Percentiles rank a stretch among this genome's conserved stretches.
phyloP scores from a whole-genome alignment of 2,888 invertebrate genomes.

The Conchocele bisecta region DNA sequence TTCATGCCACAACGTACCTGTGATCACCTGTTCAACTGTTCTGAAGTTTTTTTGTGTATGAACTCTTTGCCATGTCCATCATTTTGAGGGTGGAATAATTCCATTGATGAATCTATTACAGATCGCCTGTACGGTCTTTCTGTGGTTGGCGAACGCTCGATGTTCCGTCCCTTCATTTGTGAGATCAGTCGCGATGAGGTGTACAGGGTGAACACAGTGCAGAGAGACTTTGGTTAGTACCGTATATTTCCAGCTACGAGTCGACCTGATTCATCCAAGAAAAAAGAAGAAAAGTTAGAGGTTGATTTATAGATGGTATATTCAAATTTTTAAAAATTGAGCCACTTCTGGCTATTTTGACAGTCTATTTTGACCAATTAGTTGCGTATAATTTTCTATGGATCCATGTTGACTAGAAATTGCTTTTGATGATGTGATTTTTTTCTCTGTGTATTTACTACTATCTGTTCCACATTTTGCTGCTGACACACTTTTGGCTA shows the following conservation, averaged over 20 bases:
- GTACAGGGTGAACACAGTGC: slow-evolving; percentile 64
- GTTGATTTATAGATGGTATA: no score
- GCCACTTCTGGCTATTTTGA: no score
- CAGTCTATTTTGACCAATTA: no score
- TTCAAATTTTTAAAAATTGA: no score
- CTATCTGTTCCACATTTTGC: no score
- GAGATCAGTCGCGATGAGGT: slow-evolving; percentile 67
- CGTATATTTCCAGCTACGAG: not conserved
- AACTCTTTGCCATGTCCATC: not conserved
- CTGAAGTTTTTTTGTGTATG: no score
- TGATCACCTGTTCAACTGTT: not conserved
- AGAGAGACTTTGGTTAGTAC: slow-evolving; percentile 71
- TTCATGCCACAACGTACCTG: not conserved
- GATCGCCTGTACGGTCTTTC: slow-evolving; percentile 23
- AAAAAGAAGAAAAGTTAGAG: not conserved
- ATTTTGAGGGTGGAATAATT: not conserved
- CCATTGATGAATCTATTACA: not conserved
- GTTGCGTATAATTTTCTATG: no score
- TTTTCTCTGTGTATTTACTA: no score
- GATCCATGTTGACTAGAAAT: no score
- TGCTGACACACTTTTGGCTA: no score
- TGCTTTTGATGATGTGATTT: no score
- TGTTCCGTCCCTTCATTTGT: slow-evolving; percentile 62
- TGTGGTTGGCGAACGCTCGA: slow-evolving; percentile 14
- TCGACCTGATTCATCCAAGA: not conserved